These are phyloP conservation scores for Enchytraeus crypticus DNA, from an alignment of 2,888 invertebrate species.

Conservation along the genomic window DNA sequence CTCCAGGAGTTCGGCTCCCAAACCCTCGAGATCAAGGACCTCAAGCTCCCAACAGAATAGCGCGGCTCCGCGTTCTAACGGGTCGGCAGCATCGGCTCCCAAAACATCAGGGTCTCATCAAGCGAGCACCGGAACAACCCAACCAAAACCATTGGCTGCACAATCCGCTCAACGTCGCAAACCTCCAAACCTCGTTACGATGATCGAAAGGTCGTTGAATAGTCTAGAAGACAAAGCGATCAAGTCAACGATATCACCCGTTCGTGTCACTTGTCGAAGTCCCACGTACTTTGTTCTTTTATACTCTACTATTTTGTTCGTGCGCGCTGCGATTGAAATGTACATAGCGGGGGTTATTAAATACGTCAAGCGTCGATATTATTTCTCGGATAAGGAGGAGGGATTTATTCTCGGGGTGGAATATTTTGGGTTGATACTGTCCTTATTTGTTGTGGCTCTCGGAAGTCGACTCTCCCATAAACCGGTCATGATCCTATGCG, in stretches of 20 bases:
- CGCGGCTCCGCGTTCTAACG: too few species aligned
- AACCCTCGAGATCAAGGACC: too few species aligned
- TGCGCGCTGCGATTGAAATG: slow-evolving; percentile 1
- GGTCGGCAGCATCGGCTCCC: too few species aligned
- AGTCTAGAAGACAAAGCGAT: not conserved
- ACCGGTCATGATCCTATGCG: slow-evolving; percentile 9
- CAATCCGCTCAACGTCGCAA: not conserved
- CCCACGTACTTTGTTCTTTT: slow-evolving; percentile 6
- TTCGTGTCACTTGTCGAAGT: slow-evolving; percentile 6
- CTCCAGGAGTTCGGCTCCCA: too few species aligned
- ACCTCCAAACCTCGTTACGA: not conserved
- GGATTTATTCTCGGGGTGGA: not conserved
- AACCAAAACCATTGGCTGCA: too few species aligned
- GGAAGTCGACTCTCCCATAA: slow-evolving; percentile 2
- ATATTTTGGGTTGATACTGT: not conserved
- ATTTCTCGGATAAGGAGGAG: not conserved
- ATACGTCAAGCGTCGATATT: not conserved
- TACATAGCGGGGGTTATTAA: slow-evolving; percentile 7
- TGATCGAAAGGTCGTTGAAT: not conserved
- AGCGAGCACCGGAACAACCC: too few species aligned
- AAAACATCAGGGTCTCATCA: too few species aligned
- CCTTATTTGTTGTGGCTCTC: slow-evolving; percentile 4
- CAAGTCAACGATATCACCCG: not conserved
- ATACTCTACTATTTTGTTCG: slow-evolving; percentile 10
- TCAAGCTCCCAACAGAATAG: too few species aligned